Base-by-base conservation (phyloP, 2,113 vertebrate genomes). In the Corapipo altera region DNA sequence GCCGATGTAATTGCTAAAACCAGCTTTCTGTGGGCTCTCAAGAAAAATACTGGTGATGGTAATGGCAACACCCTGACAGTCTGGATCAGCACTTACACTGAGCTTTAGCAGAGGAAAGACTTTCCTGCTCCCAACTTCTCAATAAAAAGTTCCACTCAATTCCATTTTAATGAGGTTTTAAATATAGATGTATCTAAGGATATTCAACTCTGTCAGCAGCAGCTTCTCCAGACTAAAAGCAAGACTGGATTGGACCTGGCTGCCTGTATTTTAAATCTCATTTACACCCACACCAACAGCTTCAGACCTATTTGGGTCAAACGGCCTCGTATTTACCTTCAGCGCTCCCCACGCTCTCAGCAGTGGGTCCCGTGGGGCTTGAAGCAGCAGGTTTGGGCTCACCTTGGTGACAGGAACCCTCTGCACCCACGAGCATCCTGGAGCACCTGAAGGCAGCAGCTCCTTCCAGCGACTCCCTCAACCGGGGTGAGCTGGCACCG, bases 161-260 rank as follows among this genome's bases (percentile, higher is more conserved):
- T 89, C 78, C 44, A n/a, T 3, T 71, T 67, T 75, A 81, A 80
- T 3, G 59, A 82, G 24, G 39, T 55, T 71, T 91, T 81, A 64
- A 82, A 67, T 39, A 62, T 13, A 46, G 23, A 64, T 12, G 0
- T 24, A 28, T 6, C 39, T 41, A 13, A 0, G 6, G 23, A 26
- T 22, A 41, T 21, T 46, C 26, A 12, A n/a, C 61, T 76, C 22
- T 0, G 0, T 14, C 51, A 55, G 64, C 6, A n/a, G 33, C 61
- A 74, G 37, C 85, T 59, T 22, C 83, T 64, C 43, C 7, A 33
- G 51, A 76, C 22, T 21, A n/a, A 61, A 55, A 71, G n/a, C 9
- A 55, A 71, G 66, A n/a, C 24, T 7, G 4, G 14, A 5, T 1
- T 37, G 69, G 82, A 23, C 58, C 4, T 0, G 37, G 61, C n/a